Base-by-base conservation (phyloP, 2,888 invertebrate species). In the Platerodrilus igneus region DNA sequence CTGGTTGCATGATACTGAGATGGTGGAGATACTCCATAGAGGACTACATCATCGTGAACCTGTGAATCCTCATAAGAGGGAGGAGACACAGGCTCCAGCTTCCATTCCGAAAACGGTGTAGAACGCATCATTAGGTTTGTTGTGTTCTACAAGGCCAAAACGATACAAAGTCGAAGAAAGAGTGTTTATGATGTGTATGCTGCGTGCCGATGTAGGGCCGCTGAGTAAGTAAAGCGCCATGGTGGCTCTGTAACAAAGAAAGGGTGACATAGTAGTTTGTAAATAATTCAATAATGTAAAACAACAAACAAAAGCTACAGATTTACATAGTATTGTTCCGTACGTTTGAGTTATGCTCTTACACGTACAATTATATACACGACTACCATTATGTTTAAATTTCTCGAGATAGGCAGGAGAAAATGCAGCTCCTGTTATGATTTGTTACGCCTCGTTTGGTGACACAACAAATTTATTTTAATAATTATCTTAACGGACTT, bases 191-290 rank as follows among this genome's bases (percentile, higher is more conserved):
- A 52, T 48, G 48, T 33, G 47, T 56, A n/a, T n/a, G n/a, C 56
- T 45, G 36, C 50, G 72, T 75, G 73, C 79, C 77, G 77, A 72
- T 68, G 72, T 74, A 73, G 75, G 74, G 71, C 74, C 75, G 70
- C 68, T 74, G 75, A 75, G 76, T 75, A 74, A 67, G 70, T 70
- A 70, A 74, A 78, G 75, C 78, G 87, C 87, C 87, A 88, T 87
- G 66, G 59, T 81, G 87, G 86, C 86, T 73, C 87, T 88, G 76
- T 48, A 78, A 81, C 53, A 48, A 59, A 60, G 50, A 62, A 57
- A n/a, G n/a, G n/a, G n/a, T n/a, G n/a, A n/a, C n/a, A n/a, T n/a
- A n/a, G n/a, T n/a, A n/a, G n/a, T n/a, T n/a, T n/a, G n/a, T n/a
- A n/a, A n/a, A n/a, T n/a, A n/a, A n/a, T n/a, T n/a, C n/a, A n/a